Conservation (phyloP, 1,140 invertebrate species). For the Drosophila asahinai region DNA sequence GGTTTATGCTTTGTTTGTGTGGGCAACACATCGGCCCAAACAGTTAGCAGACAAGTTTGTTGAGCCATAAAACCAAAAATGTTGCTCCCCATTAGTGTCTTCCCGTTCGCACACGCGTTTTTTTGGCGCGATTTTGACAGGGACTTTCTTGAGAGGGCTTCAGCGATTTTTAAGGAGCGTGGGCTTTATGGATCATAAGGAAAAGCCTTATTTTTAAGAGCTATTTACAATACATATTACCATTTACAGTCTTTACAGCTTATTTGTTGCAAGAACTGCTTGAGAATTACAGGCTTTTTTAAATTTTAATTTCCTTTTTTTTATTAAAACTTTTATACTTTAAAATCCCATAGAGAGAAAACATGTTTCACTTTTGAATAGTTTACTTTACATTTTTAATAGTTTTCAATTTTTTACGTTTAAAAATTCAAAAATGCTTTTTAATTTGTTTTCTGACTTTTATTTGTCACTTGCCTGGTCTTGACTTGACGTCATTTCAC, state of each 20-base stretch:
- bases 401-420: background rate
- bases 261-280: background rate
- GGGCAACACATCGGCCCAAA: conserved; percentile 25
- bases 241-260: no score
- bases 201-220: background rate
- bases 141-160: background rate
- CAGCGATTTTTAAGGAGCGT: conserved; percentile 1
- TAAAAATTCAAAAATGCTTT: background rate
- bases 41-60: conserved; percentile 59
- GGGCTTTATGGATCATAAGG: background rate
- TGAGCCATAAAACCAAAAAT: conserved; percentile 61
- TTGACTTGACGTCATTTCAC: conserved; percentile 47
- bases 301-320: background rate
- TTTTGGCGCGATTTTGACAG: conserved; percentile 5
- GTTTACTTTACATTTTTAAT: background rate
- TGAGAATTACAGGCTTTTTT: background rate
- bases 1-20: conserved; percentile 55
- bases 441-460: conserved; percentile 39
- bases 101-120: conserved; percentile 13
- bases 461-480: conserved; percentile 44
- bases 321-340: no score
- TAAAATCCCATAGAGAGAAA: no score
- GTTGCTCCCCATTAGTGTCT: conserved; percentile 43
- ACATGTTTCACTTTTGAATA: background rate
- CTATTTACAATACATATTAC: background rate